Percentiles rank a stretch among this genome's conserved stretches.
phyloP scores from a whole-genome alignment of 2,888 invertebrate genomes.

The Oscheius sp. region DNA sequence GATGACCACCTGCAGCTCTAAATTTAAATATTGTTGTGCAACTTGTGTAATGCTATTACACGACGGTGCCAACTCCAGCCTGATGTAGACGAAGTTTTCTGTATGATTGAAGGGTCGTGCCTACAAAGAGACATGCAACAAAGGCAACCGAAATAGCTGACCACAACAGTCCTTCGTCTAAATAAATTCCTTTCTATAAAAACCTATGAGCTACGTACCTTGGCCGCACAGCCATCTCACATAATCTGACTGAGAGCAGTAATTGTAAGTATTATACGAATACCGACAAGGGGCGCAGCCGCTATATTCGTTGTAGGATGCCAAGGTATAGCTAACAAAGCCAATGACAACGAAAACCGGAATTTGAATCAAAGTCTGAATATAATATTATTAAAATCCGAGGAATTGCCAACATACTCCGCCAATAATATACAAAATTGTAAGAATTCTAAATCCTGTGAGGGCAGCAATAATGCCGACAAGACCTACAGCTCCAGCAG shows the following conservation, averaged over 20 bases:
- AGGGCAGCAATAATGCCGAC: slow-evolving; percentile 18
- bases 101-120: slow-evolving; percentile 1
- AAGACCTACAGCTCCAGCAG: slow-evolving; percentile 19
- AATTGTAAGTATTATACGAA: neutral
- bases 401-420: neutral
- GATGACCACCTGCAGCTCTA: neutral
- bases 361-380: slow-evolving; percentile 23
- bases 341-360: slow-evolving; percentile 30
- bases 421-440: slow-evolving; percentile 16
- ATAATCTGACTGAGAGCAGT: neutral
- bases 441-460: slow-evolving; percentile 15
- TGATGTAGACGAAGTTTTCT: slow-evolving; percentile 17
- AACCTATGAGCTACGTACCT: neutral
- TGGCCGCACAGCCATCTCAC: neutral
- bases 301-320: neutral
- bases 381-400: neutral
- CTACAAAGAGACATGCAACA: slow-evolving; percentile 19
- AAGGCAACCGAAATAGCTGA: slow-evolving; percentile 19
- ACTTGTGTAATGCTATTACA: neutral
- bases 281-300: neutral
- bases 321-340: slow-evolving; percentile 8
- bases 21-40: neutral
- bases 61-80: slow-evolving; percentile 2
- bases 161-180: slow-evolving; percentile 18
- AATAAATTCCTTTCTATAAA: neutral